Percentiles rank a stretch among this genome's conserved stretches.
Evolutionary conservation across 2,797 vertebrate species (phyloP).

Genomic region (Alauda arvensis): DNA sequence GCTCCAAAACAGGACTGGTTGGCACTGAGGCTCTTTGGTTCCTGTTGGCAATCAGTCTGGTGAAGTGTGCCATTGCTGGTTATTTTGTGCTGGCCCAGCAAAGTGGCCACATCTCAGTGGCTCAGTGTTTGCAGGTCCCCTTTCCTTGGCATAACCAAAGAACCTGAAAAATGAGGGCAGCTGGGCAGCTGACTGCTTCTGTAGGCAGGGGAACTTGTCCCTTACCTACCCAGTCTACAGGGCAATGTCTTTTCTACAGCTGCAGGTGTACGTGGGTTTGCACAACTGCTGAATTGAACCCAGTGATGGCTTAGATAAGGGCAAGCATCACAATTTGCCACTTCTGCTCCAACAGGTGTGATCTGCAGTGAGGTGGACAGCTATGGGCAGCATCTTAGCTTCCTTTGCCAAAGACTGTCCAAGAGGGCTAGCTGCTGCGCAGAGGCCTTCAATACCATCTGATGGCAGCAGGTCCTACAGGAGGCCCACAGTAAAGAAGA

Average conservation of each 20-base stretch:
- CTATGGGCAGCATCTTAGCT: background rate
- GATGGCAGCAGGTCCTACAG: background rate
- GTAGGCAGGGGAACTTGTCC: background rate
- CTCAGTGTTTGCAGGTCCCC: background rate
- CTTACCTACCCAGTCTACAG: background rate
- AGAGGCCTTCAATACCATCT: background rate
- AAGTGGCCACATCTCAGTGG: background rate
- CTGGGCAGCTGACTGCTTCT: background rate
- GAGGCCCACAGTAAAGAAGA: accelerated
- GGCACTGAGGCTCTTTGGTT: background rate
- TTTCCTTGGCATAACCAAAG: background rate
- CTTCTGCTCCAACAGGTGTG: background rate
- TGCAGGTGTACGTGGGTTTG: background rate
- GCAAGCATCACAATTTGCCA: background rate
- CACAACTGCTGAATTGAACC: background rate
- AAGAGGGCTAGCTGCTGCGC: background rate
- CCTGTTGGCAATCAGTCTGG: background rate
- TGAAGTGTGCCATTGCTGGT: background rate
- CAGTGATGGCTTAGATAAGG: background rate
- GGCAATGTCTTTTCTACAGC: background rate
- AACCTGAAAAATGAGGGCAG: background rate
- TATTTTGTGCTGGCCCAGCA: background rate
- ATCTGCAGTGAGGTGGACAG: background rate
- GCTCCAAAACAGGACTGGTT: background rate
- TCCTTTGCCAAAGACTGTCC: background rate